These are phyloP conservation scores for Drosophila miranda DNA, from an alignment of 1,140 invertebrate genomes.

Conservation along the genomic window DNA sequence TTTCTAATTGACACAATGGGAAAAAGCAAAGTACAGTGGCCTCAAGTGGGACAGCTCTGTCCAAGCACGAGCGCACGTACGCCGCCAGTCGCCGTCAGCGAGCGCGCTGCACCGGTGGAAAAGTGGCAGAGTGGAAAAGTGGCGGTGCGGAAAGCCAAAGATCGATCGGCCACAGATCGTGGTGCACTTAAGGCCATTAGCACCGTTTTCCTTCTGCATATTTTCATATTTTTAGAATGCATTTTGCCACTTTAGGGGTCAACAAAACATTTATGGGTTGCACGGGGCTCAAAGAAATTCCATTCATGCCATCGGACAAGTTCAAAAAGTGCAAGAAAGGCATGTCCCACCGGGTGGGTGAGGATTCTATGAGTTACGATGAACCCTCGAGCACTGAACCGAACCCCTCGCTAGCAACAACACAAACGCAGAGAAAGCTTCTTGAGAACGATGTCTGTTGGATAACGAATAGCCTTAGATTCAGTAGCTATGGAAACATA, in stretches of 20 bases:
- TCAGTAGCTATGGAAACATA: no score
- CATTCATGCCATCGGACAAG: slow-evolving; percentile 5
- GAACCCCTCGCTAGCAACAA: no score
- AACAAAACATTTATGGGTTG: slow-evolving; percentile 33
- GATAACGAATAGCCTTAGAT: no score
- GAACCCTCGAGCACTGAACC: no score
- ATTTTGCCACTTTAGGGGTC: slow-evolving; percentile 50
- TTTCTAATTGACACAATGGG: slow-evolving; percentile 42
- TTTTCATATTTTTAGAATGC: slow-evolving; percentile 58
- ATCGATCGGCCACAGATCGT: slow-evolving; percentile 7
- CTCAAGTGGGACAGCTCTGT: no score
- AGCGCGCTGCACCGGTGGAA: slow-evolving; percentile 4
- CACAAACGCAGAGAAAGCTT: no score
- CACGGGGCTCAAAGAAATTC: slow-evolving; percentile 14
- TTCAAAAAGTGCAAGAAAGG: no score
- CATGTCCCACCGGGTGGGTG: no score
- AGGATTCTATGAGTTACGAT: no score
- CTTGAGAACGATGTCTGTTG: no score
- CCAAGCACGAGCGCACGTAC: slow-evolving; percentile 58
- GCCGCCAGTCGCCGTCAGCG: slow-evolving; percentile 53
- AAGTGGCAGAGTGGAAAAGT: slow-evolving; percentile 7
- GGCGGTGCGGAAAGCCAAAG: not conserved
- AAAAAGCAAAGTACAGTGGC: slow-evolving; percentile 23
- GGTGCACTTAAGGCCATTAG: slow-evolving; percentile 56
- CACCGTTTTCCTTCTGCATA: slow-evolving; percentile 45